Conservation (phyloP, 2,888 invertebrate species). For the Galerucella pusilla region DNA sequence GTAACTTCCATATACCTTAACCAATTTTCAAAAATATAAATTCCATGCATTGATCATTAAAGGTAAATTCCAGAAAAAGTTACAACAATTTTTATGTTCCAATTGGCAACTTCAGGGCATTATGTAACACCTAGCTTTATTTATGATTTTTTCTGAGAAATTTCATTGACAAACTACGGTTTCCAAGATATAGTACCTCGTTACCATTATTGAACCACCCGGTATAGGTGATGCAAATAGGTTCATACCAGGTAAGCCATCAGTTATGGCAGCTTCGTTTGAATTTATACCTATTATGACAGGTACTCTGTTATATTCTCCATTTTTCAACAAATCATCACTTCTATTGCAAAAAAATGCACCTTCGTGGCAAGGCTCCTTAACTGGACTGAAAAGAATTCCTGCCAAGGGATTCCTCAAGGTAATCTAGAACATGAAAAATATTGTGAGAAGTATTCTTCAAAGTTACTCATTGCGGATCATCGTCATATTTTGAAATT, state of each 20-base stretch:
- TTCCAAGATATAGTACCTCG: not conserved
- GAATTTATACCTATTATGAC: constrained; percentile 49
- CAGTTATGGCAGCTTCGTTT: constrained; percentile 44
- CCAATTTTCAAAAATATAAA: too few species aligned
- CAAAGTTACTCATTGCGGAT: too few species aligned
- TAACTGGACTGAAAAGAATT: constrained; percentile 46
- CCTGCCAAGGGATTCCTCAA: constrained; percentile 43
- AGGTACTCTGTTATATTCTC: constrained; percentile 46
- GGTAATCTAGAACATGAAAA: constrained; percentile 26
- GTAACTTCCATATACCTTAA: not conserved
- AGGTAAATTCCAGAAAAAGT: too few species aligned
- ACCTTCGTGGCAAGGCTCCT: constrained; percentile 47
- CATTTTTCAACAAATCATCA: constrained; percentile 44
- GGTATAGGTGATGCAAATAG: not conserved
- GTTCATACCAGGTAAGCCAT: constrained; percentile 37
- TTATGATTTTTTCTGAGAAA: too few species aligned
- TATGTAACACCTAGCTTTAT: too few species aligned
- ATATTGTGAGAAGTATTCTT: too few species aligned
- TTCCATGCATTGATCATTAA: too few species aligned
- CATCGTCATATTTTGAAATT: too few species aligned
- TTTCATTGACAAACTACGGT: too few species aligned
- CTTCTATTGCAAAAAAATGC: constrained; percentile 47
- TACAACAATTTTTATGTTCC: too few species aligned
- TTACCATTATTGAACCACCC: not conserved
- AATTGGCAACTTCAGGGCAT: too few species aligned